Percentiles rank a stretch among this genome's conserved stretches.
phyloP scores from a whole-genome alignment of 2,888 invertebrate species.

The Ligdia adustata region DNA sequence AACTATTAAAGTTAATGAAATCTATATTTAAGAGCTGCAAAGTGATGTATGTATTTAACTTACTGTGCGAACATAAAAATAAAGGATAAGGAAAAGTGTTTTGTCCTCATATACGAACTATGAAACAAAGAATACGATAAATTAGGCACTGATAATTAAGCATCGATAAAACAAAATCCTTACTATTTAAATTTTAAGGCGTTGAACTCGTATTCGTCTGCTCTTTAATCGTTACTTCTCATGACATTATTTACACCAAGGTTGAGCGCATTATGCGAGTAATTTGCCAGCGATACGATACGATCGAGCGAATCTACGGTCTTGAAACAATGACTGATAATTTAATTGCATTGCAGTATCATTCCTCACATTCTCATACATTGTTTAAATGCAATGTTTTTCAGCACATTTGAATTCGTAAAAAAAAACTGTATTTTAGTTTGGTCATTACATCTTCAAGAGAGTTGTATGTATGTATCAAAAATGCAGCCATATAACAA shows the following conservation, averaged over 20 bases:
- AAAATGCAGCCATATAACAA: not conserved
- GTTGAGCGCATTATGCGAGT: conserved; percentile 25
- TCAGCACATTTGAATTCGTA: not conserved
- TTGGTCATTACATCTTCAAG: too few species aligned
- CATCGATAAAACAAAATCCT: conserved; percentile 4
- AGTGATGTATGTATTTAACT: too few species aligned
- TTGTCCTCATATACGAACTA: too few species aligned
- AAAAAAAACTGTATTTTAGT: too few species aligned
- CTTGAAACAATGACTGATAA: conserved; percentile 28
- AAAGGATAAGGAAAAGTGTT: too few species aligned
- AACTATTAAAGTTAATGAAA: too few species aligned
- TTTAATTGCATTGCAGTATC: conserved; percentile 32
- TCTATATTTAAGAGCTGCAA: too few species aligned
- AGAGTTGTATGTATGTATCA: too few species aligned
- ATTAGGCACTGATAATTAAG: too few species aligned
- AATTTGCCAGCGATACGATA: conserved; percentile 22
- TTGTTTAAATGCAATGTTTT: conserved; percentile 19
- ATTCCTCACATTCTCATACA: conserved; percentile 28
- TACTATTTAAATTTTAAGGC: conserved; percentile 9
- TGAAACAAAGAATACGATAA: conserved; percentile 16
- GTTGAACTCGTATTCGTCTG: conserved; percentile 12
- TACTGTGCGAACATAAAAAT: too few species aligned
- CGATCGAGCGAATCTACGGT: conserved; percentile 20
- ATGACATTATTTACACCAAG: conserved; percentile 29
- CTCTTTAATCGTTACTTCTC: conserved; percentile 17